Conservation (phyloP, 1,140 invertebrate genomes). For the Leptopilina clavipes region DNA sequence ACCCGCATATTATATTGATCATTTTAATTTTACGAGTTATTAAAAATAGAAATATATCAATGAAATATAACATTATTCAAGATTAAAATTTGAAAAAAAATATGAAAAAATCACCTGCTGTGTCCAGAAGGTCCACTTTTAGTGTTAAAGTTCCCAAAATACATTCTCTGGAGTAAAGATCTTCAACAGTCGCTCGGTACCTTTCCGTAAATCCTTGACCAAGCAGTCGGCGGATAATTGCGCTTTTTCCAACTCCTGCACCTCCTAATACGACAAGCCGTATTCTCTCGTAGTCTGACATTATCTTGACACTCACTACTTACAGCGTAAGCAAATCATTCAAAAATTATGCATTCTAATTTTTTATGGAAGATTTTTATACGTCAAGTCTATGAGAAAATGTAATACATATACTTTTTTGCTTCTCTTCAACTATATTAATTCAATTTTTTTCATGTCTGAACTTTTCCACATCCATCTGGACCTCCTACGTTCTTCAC, state of each 20-base stretch:
- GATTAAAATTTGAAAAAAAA: conserved; percentile 17
- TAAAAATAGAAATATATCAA: not conserved
- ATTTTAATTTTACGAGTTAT: no score
- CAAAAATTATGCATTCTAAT: not conserved
- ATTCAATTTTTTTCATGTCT: conserved; percentile 9
- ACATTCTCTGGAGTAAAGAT: conserved; percentile 91
- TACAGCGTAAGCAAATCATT: not conserved
- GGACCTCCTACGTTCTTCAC: conserved; percentile 4
- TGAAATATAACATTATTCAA: no score
- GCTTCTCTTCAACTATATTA: not conserved
- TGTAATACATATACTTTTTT: not conserved
- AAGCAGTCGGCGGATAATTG: conserved; percentile 90
- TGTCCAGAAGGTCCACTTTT: conserved; percentile 92
- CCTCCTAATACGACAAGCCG: conserved; percentile 89
- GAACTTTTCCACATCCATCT: not conserved
- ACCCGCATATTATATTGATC: not conserved
- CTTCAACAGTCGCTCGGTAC: conserved; percentile 92
- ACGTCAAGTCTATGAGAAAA: not conserved
- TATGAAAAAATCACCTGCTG: conserved; percentile 81
- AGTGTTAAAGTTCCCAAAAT: conserved; percentile 84
- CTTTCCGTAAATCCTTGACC: conserved; percentile 88
- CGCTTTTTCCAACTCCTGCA: conserved; percentile 89
- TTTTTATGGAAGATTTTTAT: not conserved
- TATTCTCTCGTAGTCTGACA: conserved; percentile 87
- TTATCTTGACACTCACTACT: conserved; percentile 49